Evolutionary conservation across 2,888 invertebrate species (phyloP).

Genomic region (Ypsolopha sequella): DNA sequence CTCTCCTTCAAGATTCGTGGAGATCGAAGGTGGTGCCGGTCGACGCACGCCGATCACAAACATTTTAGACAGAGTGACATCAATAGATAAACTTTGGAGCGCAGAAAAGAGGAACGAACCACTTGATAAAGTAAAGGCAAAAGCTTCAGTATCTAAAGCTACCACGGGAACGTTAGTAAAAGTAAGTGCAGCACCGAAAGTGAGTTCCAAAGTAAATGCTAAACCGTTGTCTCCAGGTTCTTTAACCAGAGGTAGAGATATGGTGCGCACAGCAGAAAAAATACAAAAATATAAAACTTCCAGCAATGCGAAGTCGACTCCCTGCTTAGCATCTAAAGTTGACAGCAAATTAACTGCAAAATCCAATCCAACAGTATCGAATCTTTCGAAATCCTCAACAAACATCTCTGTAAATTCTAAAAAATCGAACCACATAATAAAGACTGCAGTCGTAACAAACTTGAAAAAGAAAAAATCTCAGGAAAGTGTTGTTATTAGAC

Average conservation of each 20-base stretch:
- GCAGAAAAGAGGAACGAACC: slow-evolving; percentile 60
- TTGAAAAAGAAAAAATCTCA: slow-evolving; percentile 35
- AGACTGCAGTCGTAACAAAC: slow-evolving; percentile 48
- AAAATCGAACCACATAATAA: slow-evolving; percentile 41
- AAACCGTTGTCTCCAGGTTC: slow-evolving; percentile 24
- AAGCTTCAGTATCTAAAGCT: slow-evolving; percentile 25
- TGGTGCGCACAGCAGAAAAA: slow-evolving; percentile 60
- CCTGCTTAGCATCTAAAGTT: slow-evolving; percentile 29
- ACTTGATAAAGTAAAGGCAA: slow-evolving; percentile 43
- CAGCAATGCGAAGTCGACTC: slow-evolving; percentile 44
- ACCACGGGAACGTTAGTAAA: slow-evolving; percentile 1
- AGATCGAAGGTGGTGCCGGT: slow-evolving; percentile 61
- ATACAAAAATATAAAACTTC: slow-evolving; percentile 46
- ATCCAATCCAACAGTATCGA: slow-evolving; percentile 22
- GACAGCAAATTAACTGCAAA: slow-evolving; percentile 24
- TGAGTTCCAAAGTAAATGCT: slow-evolving; percentile 10
- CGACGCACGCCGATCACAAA: slow-evolving; percentile 61
- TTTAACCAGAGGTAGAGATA: slow-evolving; percentile 55
- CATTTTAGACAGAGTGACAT: slow-evolving; percentile 59
- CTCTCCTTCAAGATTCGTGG: slow-evolving; percentile 28
- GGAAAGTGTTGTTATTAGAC: slow-evolving; percentile 36
- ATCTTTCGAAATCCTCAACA: slow-evolving; percentile 42
- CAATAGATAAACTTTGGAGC: slow-evolving; percentile 70
- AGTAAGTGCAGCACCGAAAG: slow-evolving; percentile 16
- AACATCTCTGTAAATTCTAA: slow-evolving; percentile 32